phyloP scores from a whole-genome alignment of 2,797 vertebrate species.

The Pseudochirops corinnae region DNA sequence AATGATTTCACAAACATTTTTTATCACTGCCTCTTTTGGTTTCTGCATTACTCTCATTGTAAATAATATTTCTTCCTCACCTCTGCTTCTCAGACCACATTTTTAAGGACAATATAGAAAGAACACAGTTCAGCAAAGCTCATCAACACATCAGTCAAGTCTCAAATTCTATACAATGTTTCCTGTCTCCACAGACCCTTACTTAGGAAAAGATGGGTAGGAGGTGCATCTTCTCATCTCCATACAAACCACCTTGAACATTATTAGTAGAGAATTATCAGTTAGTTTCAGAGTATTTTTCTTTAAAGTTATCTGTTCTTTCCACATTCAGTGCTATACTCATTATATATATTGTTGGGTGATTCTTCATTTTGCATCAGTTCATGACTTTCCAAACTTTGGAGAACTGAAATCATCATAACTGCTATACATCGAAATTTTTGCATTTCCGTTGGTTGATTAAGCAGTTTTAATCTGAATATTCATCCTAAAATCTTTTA shows the following conservation, averaged over 20 bases:
- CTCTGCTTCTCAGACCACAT: not conserved
- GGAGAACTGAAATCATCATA: constrained; percentile 65
- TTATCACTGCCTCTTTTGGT: not conserved
- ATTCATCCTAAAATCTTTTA: constrained; percentile 59
- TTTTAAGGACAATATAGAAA: not conserved
- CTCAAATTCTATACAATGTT: not conserved
- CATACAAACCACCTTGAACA: not conserved
- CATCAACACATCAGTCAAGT: not conserved
- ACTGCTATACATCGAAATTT: constrained; percentile 81
- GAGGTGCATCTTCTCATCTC: not conserved
- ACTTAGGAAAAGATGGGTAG: not conserved
- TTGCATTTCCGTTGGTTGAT: constrained; percentile 84
- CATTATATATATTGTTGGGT: not conserved
- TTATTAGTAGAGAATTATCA: not conserved
- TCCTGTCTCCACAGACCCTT: not conserved
- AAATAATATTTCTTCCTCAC: not conserved
- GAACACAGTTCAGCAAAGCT: not conserved
- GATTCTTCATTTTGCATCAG: not conserved
- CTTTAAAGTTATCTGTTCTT: not conserved
- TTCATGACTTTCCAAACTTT: not conserved
- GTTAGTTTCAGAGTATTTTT: not conserved
- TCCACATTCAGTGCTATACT: not conserved
- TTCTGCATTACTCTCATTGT: not conserved
- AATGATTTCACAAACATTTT: not conserved
- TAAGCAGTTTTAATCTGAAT: constrained; percentile 81